These are phyloP conservation scores for Anorthoa munda DNA, from an alignment of 2,888 invertebrate species.

Conservation along the genomic window DNA sequence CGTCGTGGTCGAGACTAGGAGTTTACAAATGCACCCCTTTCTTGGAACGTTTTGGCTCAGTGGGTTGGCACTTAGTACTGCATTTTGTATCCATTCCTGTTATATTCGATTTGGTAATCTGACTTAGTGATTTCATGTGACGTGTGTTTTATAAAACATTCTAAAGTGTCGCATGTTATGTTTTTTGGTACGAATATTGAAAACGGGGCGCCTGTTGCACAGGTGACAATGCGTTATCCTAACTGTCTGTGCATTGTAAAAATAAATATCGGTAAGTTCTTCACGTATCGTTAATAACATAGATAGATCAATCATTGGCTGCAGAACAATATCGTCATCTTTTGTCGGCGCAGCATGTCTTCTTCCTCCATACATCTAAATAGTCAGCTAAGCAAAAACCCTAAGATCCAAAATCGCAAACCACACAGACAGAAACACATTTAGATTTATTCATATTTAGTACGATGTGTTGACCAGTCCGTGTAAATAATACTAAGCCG, in stretches of 20 bases:
- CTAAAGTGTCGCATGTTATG: background rate
- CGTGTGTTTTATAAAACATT: background rate
- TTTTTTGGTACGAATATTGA: too few relatives aligned
- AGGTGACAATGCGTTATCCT: too few relatives aligned
- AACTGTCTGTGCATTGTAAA: too few relatives aligned
- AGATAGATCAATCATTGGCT: too few relatives aligned
- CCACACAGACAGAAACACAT: conserved; percentile 7
- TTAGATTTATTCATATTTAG: conserved; percentile 30
- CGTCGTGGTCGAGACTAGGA: conserved; percentile 24
- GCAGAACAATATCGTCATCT: too few relatives aligned
- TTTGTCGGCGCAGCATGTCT: too few relatives aligned
- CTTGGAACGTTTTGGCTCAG: conserved; percentile 13
- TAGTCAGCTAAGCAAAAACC: too few relatives aligned
- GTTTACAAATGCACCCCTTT: conserved; percentile 34
- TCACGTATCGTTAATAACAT: too few relatives aligned
- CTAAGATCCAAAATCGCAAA: conserved; percentile 6
- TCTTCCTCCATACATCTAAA: too few relatives aligned
- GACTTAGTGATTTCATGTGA: background rate
- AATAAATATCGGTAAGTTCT: too few relatives aligned
- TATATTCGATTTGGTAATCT: conserved; percentile 20
- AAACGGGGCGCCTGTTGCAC: too few relatives aligned
- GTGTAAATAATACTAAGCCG: conserved; percentile 71
- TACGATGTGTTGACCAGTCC: conserved; percentile 39
- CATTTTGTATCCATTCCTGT: background rate
- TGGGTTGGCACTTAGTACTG: conserved; percentile 24